Evolutionary conservation across 2,888 invertebrate species (phyloP), one percentile per base, ranked within the genome.

Genomic region (Pollenia griseotomentosa): DNA sequence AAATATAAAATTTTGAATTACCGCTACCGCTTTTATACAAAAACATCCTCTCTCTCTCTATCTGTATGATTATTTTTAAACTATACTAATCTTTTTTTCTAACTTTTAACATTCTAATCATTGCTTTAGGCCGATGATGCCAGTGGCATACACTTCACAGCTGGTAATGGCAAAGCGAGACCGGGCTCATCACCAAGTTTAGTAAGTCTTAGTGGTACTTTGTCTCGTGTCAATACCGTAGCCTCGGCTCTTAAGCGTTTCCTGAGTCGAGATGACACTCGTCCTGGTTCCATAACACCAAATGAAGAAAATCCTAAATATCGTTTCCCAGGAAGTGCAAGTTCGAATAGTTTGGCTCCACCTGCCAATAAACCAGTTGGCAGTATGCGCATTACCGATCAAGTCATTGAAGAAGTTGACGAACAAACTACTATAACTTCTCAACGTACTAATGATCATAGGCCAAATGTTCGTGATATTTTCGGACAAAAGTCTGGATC

Each of bases 391-490:
- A 95, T 96, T 14, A 95, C 96, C 0, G 95, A 96, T 90, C 96
- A 96, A 90, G 95, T 96, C 16, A 96, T 96, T 86, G 96, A 96
- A 91, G 96, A 96, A 93, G 95, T 96, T 0, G 97, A 97, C 91
- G 97, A 97, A 91, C 97, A 97, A 92, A 94, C 95, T 90, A 97
- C 97, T 11, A 96, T 97, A 84, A 97, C 96, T 7, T 97, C 97
- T 63, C 95, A 95, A 94, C 95, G 95, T 90, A 91, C 93, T 74
- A 89, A 85, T 33, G 93, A 95, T 92, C 92, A 90, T 91, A 95
- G 95, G 85, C 96, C 96, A 1, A 95, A 95, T 87, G 95, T 95
- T 1, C 95, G 95, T 93, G 95, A 95, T 89, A 91, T 96, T 88
- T 96, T 96, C 91, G 92, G 94, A 4, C 94, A 94, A 85, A 93